These are phyloP conservation scores for Chelonus formosanus DNA, from an alignment of 2,888 invertebrate genomes.

Conservation along the genomic window DNA sequence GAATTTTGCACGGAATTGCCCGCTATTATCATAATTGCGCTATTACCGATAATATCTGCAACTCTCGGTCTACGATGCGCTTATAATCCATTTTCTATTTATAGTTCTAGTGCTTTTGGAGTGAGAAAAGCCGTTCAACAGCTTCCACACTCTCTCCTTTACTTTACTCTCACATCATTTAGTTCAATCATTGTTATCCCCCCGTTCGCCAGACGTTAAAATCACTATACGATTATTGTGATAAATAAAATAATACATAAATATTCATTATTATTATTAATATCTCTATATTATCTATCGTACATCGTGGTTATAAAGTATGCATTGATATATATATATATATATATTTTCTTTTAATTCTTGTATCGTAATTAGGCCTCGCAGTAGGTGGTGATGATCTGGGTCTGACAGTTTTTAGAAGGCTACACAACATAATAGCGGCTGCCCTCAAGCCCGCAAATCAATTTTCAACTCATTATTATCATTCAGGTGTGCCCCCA, in stretches of 20 bases:
- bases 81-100: conserved; percentile 62
- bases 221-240: conserved; percentile 1
- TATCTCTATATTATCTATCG: background rate
- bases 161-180: conserved; percentile 40
- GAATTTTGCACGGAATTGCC: conserved; percentile 64
- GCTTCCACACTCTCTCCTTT: conserved; percentile 36
- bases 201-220: background rate
- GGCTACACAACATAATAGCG: conserved; percentile 45
- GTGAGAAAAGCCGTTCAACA: conserved; percentile 51
- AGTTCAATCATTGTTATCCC: background rate
- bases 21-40: conserved; percentile 65
- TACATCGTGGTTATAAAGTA: too few relatives aligned
- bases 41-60: conserved; percentile 65
- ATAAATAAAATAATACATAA: background rate
- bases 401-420: conserved; percentile 58
- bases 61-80: conserved; percentile 51
- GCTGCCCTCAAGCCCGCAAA: conserved; percentile 56
- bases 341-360: conserved; percentile 13
- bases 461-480: conserved; percentile 44
- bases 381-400: conserved; percentile 52
- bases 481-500: background rate
- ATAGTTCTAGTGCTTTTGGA: conserved; percentile 53
- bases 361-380: conserved; percentile 51
- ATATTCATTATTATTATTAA: background rate
- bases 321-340: too few relatives aligned